A percentile compares a stretch with the other conserved stretches of the same genome.
phyloP scores from a whole-genome alignment of 2,113 vertebrate species.

The Dicrurus megarhynchus region DNA sequence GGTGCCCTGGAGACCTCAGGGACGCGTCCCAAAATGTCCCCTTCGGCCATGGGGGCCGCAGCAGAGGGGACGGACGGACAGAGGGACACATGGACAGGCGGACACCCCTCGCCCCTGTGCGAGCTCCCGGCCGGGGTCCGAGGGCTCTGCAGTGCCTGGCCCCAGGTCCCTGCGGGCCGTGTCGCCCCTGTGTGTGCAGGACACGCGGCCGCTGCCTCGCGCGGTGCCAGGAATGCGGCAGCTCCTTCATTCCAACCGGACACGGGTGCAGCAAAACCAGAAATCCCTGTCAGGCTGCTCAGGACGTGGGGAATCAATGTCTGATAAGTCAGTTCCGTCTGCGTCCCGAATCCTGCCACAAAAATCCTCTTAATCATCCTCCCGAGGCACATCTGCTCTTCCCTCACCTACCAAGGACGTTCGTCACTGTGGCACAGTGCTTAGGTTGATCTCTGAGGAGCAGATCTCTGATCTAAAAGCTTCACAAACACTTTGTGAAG shows the following conservation, averaged over 20 bases:
- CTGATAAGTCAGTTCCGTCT: not conserved
- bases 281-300: not conserved
- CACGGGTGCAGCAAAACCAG: rapidly evolving
- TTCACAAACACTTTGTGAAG: not conserved
- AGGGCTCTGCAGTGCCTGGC: not conserved
- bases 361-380: not conserved
- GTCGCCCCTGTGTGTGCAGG: rapidly evolving
- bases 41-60: rapidly evolving
- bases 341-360: not conserved
- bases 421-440: not conserved
- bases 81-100: rapidly evolving
- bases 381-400: not conserved
- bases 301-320: rapidly evolving
- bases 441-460: not conserved
- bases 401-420: not conserved
- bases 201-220: rapidly evolving
- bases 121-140: rapidly evolving
- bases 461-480: rapidly evolving
- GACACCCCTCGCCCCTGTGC: rapidly evolving
- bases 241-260: rapidly evolving
- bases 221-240: rapidly evolving
- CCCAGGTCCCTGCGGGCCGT: not conserved
- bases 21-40: not conserved
- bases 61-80: not conserved
- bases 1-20: rapidly evolving